These are phyloP conservation scores for Antitype chi DNA, from an alignment of 2,888 invertebrate species.

Conservation along the genomic window DNA sequence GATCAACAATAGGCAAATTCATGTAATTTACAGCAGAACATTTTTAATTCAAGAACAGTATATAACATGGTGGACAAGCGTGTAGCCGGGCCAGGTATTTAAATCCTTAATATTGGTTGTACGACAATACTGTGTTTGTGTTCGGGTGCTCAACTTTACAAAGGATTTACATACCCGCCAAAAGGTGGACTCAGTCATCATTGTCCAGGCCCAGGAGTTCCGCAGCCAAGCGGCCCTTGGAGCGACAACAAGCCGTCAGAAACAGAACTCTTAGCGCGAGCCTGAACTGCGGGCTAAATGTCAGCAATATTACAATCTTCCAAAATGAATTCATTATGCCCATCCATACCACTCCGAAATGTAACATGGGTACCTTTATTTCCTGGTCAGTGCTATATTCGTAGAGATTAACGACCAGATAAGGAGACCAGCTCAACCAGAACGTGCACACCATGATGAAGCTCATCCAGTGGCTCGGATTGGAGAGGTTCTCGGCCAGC, in stretches of 20 bases:
- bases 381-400: conserved; percentile 92
- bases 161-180: conserved; percentile 68
- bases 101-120: conserved; percentile 48
- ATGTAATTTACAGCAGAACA: conserved; percentile 12
- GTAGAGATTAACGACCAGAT: conserved; percentile 95
- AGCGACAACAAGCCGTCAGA: conserved; percentile 96
- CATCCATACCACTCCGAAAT: conserved; percentile 98
- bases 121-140: conserved; percentile 14
- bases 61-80: conserved; percentile 14
- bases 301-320: conserved; percentile 97
- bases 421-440: conserved; percentile 98
- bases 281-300: conserved; percentile 98
- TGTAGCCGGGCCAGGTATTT: conserved; percentile 55
- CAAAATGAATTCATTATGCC: conserved; percentile 98
- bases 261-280: conserved; percentile 96
- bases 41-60: conserved; percentile 15
- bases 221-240: conserved; percentile 95
- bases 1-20: conserved; percentile 21
- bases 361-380: conserved; percentile 95
- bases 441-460: conserved; percentile 97
- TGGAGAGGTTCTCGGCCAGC: conserved; percentile 96
- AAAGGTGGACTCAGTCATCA: conserved; percentile 92
- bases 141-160: conserved; percentile 14
- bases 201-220: conserved; percentile 96
- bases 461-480: conserved; percentile 98